Evolutionary conservation across 92 coral and sea anemone genomes (phyloP).

Genomic region (Epizoanthus fatuus): DNA sequence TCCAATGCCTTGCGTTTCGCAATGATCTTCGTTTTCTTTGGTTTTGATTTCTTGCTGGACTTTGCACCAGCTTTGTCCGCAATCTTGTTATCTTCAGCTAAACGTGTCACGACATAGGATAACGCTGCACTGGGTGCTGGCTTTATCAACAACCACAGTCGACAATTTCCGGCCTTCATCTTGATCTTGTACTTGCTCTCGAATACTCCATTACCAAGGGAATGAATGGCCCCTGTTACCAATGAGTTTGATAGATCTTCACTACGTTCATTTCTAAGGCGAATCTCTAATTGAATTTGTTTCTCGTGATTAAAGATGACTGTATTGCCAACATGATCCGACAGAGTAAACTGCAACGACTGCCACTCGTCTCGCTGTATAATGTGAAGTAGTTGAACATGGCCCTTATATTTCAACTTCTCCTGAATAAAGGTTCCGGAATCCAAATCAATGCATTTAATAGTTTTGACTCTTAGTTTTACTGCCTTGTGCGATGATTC

Average conservation of each 20-base stretch:
- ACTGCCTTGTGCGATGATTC: not conserved
- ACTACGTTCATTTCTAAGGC: not conserved
- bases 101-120: too few relatives aligned
- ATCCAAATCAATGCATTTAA: not conserved
- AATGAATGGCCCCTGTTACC: not conserved
- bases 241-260: not conserved
- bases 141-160: not conserved
- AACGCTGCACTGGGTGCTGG: not conserved
- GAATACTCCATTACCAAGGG: not conserved
- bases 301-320: not conserved
- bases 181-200: slow-evolving; percentile 12
- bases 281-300: not conserved
- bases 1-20: too few relatives aligned
- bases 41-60: too few relatives aligned
- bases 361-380: slow-evolving; percentile 16
- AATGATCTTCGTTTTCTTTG: too few relatives aligned
- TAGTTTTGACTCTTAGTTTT: not conserved
- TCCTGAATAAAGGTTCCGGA: not conserved
- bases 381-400: not conserved
- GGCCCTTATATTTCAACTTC: not conserved
- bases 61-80: too few relatives aligned
- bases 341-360: not conserved
- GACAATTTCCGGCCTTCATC: not conserved
- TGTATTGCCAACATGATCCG: slow-evolving; percentile 6
- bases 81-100: too few relatives aligned